Percentiles rank a stretch among this genome's conserved stretches.
phyloP scores from a whole-genome alignment of 2,797 vertebrate genomes.

The Eutrigla gurnardus region DNA sequence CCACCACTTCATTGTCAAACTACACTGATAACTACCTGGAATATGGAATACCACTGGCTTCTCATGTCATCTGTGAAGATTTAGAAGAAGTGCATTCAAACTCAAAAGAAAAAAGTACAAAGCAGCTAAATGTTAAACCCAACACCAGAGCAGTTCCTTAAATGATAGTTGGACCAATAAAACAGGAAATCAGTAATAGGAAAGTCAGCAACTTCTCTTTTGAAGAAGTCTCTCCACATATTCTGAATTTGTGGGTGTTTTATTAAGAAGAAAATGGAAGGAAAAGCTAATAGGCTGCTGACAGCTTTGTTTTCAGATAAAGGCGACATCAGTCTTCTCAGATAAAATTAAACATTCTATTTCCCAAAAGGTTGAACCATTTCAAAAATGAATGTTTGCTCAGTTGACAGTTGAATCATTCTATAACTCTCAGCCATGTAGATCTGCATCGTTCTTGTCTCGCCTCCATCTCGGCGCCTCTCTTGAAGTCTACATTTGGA shows the following conservation, averaged over 20 bases:
- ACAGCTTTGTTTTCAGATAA: no score
- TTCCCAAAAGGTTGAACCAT: not conserved
- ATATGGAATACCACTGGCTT: no score
- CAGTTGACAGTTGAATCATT: not conserved
- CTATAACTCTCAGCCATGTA: not conserved
- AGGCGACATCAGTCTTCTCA: not conserved
- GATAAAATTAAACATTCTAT: not conserved
- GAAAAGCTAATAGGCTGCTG: not conserved
- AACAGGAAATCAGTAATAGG: constrained; percentile 5
- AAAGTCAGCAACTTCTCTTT: not conserved
- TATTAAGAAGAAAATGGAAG: not conserved
- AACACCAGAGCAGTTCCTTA: not conserved
- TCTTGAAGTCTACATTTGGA: not conserved
- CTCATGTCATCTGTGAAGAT: not conserved
- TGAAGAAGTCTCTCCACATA: not conserved
- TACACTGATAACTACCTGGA: no score
- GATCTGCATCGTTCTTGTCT: not conserved
- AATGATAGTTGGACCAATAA: not conserved
- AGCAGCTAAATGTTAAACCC: not conserved
- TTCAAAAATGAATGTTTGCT: not conserved
- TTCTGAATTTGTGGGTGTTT: not conserved
- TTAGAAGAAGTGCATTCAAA: not conserved
- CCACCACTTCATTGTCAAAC: no score
- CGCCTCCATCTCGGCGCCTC: not conserved
- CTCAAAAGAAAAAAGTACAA: not conserved